These are phyloP conservation scores for Acropternis orthonyx DNA, from an alignment of 2,797 vertebrate species.

Conservation along the genomic window DNA sequence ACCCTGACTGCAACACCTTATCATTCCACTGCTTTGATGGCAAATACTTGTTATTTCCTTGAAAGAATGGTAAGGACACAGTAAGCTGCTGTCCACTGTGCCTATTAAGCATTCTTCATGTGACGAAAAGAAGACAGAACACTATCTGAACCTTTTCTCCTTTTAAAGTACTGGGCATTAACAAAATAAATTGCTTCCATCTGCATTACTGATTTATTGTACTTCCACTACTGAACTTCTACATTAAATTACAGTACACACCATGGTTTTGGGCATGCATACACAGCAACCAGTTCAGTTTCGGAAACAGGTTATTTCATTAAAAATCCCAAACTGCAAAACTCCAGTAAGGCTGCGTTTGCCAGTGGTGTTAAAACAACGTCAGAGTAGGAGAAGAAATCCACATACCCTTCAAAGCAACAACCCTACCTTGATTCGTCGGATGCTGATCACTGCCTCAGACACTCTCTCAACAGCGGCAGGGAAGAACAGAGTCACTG, in stretches of 20 bases:
- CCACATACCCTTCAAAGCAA: fast-evolving
- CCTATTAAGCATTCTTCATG: neutral
- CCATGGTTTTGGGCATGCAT: fast-evolving
- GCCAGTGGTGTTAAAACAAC: neutral
- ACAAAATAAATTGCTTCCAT: neutral
- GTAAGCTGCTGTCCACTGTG: neutral
- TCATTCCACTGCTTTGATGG: neutral
- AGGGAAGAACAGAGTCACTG: constrained; percentile 93
- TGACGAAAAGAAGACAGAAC: neutral
- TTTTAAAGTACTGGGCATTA: neutral
- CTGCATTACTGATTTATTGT: neutral
- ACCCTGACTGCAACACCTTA: neutral
- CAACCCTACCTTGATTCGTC: constrained; percentile 85
- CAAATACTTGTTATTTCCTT: neutral
- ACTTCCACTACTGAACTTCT: neutral
- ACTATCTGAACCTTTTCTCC: neutral
- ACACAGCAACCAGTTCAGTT: fast-evolving
- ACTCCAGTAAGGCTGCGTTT: neutral
- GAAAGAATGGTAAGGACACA: fast-evolving
- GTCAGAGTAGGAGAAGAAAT: neutral
- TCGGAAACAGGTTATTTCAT: neutral
- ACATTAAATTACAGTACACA: fast-evolving
- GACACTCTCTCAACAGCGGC: constrained; percentile 88
- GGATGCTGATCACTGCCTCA: constrained; percentile 88
- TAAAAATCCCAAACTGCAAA: neutral